Conservation (phyloP, 2,888 invertebrate species). For the Agriopis leucophaearia region DNA sequence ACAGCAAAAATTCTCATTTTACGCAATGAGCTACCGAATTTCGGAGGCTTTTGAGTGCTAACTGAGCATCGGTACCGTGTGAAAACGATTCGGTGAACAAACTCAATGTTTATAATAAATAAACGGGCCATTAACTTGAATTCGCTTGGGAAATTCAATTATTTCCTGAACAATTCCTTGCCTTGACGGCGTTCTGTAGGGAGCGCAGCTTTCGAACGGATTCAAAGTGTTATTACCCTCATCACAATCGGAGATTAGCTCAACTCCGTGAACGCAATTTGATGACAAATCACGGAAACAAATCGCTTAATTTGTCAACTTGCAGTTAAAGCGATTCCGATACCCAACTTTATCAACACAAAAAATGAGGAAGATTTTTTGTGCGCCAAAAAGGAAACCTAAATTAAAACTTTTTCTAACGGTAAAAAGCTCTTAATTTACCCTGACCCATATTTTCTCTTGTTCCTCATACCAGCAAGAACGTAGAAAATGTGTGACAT, state of each 20-base stretch:
- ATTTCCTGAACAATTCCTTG: conserved; percentile 53
- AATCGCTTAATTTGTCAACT: not conserved
- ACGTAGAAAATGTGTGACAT: conserved; percentile 34
- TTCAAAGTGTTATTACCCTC: conserved; percentile 47
- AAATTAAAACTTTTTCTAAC: conserved; percentile 18
- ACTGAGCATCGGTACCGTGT: conserved; percentile 43
- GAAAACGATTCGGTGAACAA: conserved; percentile 46
- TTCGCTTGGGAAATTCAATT: conserved; percentile 63
- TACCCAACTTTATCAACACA: not conserved
- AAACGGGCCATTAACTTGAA: conserved; percentile 61
- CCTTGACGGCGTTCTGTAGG: conserved; percentile 43
- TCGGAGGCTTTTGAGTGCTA: conserved; percentile 36
- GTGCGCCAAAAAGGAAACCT: not conserved
- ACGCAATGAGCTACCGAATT: conserved; percentile 35
- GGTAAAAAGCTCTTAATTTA: conserved; percentile 8
- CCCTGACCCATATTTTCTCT: not conserved
- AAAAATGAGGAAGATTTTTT: not conserved
- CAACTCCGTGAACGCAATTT: conserved; percentile 33
- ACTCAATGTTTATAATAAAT: conserved; percentile 62
- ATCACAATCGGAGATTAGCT: conserved; percentile 42
- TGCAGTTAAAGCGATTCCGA: not conserved
- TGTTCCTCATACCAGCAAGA: conserved; percentile 15
- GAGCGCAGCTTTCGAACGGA: conserved; percentile 44
- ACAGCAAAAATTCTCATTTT: conserved; percentile 40
- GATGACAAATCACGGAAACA: conserved; percentile 27